Evolutionary conservation across 1,140 invertebrate species (phyloP), one percentile per base, ranked within the genome.

Genomic region (Coptotermes formosanus): DNA sequence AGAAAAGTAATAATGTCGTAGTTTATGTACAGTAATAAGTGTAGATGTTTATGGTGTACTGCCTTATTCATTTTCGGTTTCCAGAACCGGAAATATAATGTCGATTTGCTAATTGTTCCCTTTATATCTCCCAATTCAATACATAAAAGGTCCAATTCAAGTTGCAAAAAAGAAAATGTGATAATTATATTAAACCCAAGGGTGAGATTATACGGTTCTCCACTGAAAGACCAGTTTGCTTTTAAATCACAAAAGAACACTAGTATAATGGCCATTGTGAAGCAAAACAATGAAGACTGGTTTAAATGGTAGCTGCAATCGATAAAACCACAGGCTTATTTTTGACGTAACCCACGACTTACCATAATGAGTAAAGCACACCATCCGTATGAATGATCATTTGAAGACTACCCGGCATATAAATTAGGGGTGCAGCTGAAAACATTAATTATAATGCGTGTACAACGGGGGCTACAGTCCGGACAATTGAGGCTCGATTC

Each of bases 41-140:
- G 16, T 16, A 12, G 19, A 19, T 16, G 19, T 21, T 0, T 21
- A 55, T 55, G 52, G 3, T 4, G 19, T 19, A 55, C 19, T 21
- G 16, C 4, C 19, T 1, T 55, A 55, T 55, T 19, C 19, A 55
- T 55, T 16, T 21, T 55, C 52, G 52, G 19, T 55, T 55, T 55
- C 4, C 52, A 19, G 19, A 55, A 21, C 52, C 52, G 14, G 14
- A 30, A 75, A 75, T 75, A 30, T 11, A 30, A n/a, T 75, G 64
- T 75, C 64, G n/a, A 75, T 75, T 75, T 30, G 64, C 64, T 75
- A 75, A 75, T 75, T 75, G 64, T 75, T n/a, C 64, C 64, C 11
- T 30, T n/a, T 30, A 9, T 8, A 11, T 3, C n/a, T 6, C 14
- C 64, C 64, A 9, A 30, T 75, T 75, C 6, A 75, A n/a, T 75